These are phyloP conservation scores for Dasyurus viverrinus DNA, from an alignment of 2,113 vertebrate species.

Conservation along the genomic window DNA sequence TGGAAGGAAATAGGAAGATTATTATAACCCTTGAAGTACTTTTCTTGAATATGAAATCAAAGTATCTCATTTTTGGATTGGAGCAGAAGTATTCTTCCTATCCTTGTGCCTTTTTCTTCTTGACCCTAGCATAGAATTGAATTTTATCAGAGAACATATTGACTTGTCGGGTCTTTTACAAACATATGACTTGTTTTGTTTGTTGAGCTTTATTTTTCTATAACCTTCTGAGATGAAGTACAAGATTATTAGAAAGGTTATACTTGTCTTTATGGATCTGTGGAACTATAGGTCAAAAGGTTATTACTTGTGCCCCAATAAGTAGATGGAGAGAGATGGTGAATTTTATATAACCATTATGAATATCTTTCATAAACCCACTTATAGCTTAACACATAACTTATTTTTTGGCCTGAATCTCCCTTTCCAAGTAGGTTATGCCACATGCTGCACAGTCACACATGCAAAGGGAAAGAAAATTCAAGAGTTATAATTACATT, in stretches of 20 bases:
- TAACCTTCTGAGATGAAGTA: background rate
- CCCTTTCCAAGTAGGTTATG: conserved; percentile 74
- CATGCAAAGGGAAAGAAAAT: conserved; percentile 75
- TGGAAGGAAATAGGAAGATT: background rate
- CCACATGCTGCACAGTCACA: conserved; percentile 79
- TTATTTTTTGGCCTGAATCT: conserved; percentile 78
- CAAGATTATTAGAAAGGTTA: background rate
- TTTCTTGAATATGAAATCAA: background rate
- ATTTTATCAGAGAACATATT: conserved; percentile 24
- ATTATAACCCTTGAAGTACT: background rate
- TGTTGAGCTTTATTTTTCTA: background rate
- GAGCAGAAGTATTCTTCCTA: background rate
- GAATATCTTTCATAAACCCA: conserved; percentile 68
- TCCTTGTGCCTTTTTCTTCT: background rate
- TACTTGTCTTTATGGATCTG: background rate
- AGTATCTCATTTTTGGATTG: background rate
- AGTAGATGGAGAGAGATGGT: background rate
- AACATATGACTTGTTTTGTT: background rate
- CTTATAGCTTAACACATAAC: conserved; percentile 73
- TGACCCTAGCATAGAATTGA: background rate
- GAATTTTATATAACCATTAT: conserved; percentile 3
- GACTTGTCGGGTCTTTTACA: background rate
- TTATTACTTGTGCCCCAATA: background rate
- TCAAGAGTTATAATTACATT: conserved; percentile 85
- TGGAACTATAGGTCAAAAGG: background rate